These are phyloP conservation scores for Amphipyra berbera DNA, from an alignment of 2,888 invertebrate species.

Conservation along the genomic window DNA sequence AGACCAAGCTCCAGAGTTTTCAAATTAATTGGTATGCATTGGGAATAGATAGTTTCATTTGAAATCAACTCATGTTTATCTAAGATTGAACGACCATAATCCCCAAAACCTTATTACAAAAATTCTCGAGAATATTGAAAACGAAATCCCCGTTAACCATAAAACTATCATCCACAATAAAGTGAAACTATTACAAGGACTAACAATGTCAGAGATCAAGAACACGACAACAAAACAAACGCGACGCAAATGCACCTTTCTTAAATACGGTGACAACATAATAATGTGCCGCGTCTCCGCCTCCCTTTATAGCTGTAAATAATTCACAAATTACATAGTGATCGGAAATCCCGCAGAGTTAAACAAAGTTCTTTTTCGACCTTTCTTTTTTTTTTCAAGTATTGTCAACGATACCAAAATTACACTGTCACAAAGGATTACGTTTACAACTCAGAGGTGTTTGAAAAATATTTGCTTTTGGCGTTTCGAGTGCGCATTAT, in stretches of 20 bases:
- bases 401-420: conserved; percentile 87
- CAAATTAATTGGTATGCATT: no score
- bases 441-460: conserved; percentile 79
- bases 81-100: no score
- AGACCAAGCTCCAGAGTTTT: no score
- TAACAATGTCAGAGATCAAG: conserved; percentile 54
- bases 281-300: conserved; percentile 74
- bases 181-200: conserved; percentile 42
- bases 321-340: conserved; percentile 85
- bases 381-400: conserved; percentile 69
- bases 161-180: conserved; percentile 30
- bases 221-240: conserved; percentile 55
- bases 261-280: conserved; percentile 81
- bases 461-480: conserved; percentile 88
- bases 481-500: conserved; percentile 82
- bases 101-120: not conserved
- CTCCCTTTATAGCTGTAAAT: conserved; percentile 75
- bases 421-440: conserved; percentile 85
- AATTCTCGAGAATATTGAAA: not conserved
- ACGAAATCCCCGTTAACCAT: conserved; percentile 2
- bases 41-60: no score
- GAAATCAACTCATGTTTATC: no score
- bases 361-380: conserved; percentile 66
- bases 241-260: conserved; percentile 64
- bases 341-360: conserved; percentile 81